phyloP scores from a whole-genome alignment of 2,113 vertebrate species.

The Colossoma macropomum region DNA sequence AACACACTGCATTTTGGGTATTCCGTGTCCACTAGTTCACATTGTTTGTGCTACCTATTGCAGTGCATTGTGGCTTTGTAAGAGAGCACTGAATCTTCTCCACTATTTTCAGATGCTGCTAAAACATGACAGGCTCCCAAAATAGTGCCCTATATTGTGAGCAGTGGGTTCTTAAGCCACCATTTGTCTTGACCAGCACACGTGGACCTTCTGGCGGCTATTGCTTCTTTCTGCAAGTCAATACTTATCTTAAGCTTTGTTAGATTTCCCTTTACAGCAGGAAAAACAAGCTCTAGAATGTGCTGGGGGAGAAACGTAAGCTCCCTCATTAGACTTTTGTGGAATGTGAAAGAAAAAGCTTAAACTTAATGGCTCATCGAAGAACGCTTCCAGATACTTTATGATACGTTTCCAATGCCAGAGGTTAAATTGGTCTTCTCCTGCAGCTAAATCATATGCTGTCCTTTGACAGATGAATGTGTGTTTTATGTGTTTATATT shows the following conservation, averaged over 20 bases:
- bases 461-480: not conserved
- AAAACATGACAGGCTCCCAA: too few relatives aligned
- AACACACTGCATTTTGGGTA: too few relatives aligned
- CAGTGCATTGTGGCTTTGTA: too few relatives aligned
- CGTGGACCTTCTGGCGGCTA: constrained; percentile 50
- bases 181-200: constrained; percentile 38
- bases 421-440: not conserved
- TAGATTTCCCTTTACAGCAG: constrained; percentile 14
- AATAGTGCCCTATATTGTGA: too few relatives aligned
- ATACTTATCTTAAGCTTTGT: not conserved
- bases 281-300: not conserved
- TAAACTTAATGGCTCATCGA: constrained; percentile 19
- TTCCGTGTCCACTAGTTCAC: too few relatives aligned
- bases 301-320: constrained; percentile 4
- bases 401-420: constrained; percentile 4
- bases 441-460: not conserved
- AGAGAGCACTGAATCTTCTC: too few relatives aligned
- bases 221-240: constrained; percentile 49
- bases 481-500: not conserved
- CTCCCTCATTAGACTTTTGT: constrained; percentile 26
- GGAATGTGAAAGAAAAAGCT: constrained; percentile 7
- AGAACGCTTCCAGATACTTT: constrained; percentile 5
- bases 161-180: not conserved
- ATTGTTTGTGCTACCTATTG: too few relatives aligned
- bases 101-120: too few relatives aligned